Evolutionary conservation across 2,797 vertebrate genomes (phyloP).

Genomic region (Peromyscus melanophrys): DNA sequence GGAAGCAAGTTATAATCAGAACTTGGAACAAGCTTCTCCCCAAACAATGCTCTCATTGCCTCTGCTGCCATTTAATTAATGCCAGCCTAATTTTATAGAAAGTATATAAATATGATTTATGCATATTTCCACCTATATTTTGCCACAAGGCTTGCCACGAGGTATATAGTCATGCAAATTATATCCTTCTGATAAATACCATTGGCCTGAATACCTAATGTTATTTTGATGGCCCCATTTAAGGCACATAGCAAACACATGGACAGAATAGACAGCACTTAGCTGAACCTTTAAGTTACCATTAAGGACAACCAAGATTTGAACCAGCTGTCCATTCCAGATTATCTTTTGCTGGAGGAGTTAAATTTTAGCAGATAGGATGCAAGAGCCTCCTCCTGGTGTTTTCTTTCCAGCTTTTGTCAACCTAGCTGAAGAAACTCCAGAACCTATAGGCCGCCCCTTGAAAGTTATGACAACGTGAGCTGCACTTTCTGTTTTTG

Average conservation of each 20-base stretch:
- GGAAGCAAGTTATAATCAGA: constrained; percentile 84
- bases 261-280: neutral
- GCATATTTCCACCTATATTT: constrained; percentile 80
- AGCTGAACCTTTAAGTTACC: constrained; percentile 29
- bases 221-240: neutral
- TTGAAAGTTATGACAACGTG: neutral
- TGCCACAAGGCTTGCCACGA: constrained; percentile 54
- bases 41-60: constrained; percentile 83
- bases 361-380: constrained; percentile 49
- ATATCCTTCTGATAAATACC: constrained; percentile 67
- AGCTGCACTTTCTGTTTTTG: constrained; percentile 25
- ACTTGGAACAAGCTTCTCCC: constrained; percentile 78
- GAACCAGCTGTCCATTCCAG: neutral
- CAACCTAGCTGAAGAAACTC: constrained; percentile 1
- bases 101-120: constrained; percentile 81
- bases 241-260: neutral
- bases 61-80: constrained; percentile 85
- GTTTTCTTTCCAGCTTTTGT: constrained; percentile 8
- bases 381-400: neutral
- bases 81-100: constrained; percentile 83
- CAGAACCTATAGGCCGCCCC: neutral
- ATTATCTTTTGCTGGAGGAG: constrained; percentile 22
- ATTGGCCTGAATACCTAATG: constrained; percentile 38
- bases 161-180: constrained; percentile 59
- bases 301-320: constrained; percentile 16